These are phyloP conservation scores for Diadumene lineata DNA, from an alignment of 92 coral and sea anemone species.

Conservation along the genomic window DNA sequence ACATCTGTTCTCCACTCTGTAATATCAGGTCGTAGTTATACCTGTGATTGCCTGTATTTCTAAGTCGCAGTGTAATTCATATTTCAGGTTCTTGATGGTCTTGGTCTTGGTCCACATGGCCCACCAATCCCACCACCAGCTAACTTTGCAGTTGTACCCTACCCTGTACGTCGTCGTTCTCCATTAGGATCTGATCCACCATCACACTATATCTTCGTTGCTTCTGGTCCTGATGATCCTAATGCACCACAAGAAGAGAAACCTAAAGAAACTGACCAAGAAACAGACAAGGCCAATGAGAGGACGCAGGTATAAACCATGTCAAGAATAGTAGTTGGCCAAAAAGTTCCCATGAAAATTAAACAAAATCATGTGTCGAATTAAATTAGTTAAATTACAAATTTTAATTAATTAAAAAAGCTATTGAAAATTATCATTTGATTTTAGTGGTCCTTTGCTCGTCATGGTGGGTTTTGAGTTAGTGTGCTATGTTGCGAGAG, in stretches of 20 bases:
- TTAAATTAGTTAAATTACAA: no score
- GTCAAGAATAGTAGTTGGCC: not conserved
- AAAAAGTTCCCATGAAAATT: no score
- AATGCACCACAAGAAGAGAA: constrained; percentile 88
- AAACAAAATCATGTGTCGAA: no score
- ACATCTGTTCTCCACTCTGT: no score
- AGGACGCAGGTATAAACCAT: constrained; percentile 65
- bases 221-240: constrained; percentile 88
- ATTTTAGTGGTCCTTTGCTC: no score
- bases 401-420: no score
- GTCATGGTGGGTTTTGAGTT: no score
- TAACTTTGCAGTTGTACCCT: constrained; percentile 96
- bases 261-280: constrained; percentile 78
- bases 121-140: constrained; percentile 99
- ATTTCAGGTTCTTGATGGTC: constrained; percentile 84
- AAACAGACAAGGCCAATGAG: constrained; percentile 80
- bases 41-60: not conserved
- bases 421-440: no score
- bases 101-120: constrained; percentile 92
- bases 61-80: not conserved
- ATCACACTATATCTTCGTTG: constrained; percentile 81
- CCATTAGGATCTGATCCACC: constrained; percentile 93
- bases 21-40: no score
- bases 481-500: no score
- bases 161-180: constrained; percentile 95